Evolutionary conservation across 2,888 invertebrate genomes (phyloP).

Genomic region (Hyalella azteca): DNA sequence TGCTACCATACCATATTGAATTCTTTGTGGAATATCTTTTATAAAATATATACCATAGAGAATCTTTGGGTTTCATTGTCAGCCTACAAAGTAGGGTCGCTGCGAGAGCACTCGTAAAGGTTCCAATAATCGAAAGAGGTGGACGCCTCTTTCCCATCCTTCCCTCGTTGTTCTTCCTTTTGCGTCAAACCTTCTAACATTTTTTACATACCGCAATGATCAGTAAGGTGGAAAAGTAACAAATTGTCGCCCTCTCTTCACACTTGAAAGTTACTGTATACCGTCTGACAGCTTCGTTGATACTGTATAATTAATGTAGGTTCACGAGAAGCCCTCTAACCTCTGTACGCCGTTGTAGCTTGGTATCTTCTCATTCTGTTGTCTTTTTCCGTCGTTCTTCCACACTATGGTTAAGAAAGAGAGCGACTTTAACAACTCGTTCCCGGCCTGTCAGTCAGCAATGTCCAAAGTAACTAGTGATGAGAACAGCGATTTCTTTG

Average conservation of each 20-base stretch:
- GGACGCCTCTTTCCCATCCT: neutral
- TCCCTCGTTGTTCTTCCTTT: constrained; percentile 6
- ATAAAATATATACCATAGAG: constrained; percentile 58
- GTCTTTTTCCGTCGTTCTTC: constrained; percentile 33
- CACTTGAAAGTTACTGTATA: constrained; percentile 5
- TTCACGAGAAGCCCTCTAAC: constrained; percentile 51
- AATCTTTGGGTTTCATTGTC: constrained; percentile 28
- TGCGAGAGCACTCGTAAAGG: neutral
- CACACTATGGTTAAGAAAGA: constrained; percentile 23
- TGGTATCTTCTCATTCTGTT: constrained; percentile 58
- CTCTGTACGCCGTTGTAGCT: constrained; percentile 38
- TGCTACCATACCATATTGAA: constrained; percentile 52
- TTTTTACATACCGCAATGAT: constrained; percentile 29
- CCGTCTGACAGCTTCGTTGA: constrained; percentile 21
- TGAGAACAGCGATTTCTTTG: constrained; percentile 39
- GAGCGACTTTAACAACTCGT: constrained; percentile 35
- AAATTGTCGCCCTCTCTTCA: constrained; percentile 31
- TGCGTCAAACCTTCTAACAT: constrained; percentile 22
- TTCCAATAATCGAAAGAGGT: neutral
- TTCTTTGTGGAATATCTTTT: constrained; percentile 58
- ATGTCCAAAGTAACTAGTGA: constrained; percentile 8
- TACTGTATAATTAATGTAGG: neutral
- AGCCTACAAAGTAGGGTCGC: neutral
- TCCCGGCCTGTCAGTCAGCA: constrained; percentile 19
- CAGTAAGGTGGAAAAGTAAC: constrained; percentile 37